These are phyloP conservation scores for Bugulina stolonifera DNA, from an alignment of 2,888 invertebrate species.

Conservation along the genomic window DNA sequence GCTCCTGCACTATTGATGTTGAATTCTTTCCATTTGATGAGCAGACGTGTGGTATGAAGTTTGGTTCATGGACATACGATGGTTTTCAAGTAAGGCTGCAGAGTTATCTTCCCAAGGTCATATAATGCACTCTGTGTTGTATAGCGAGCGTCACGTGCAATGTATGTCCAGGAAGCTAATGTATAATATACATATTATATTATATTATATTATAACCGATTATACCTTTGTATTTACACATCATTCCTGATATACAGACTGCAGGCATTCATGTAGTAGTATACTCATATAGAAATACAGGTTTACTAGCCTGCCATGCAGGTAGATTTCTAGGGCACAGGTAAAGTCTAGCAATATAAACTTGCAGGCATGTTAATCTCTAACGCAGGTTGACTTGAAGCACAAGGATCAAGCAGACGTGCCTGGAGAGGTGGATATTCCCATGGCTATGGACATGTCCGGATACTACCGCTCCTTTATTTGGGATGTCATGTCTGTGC, in stretches of 20 bases:
- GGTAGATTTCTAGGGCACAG: background rate
- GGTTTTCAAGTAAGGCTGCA: constrained; percentile 37
- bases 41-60: constrained; percentile 92
- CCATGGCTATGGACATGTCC: constrained; percentile 81
- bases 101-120: no score
- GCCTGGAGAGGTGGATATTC: constrained; percentile 32
- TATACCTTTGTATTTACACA: no score
- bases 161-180: no score
- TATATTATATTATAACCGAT: no score
- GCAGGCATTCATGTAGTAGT: no score
- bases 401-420: constrained; percentile 35
- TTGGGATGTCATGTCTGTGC: constrained; percentile 93
- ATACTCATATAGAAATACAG: no score
- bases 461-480: constrained; percentile 98
- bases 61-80: constrained; percentile 70
- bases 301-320: no score
- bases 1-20: constrained; percentile 58
- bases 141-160: no score
- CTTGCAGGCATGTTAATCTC: background rate
- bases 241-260: no score
- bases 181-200: no score
- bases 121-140: no score
- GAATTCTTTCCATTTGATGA: constrained; percentile 59
- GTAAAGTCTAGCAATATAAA: background rate
- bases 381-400: constrained; percentile 45